Percentiles rank a stretch among this genome's conserved stretches.
Evolutionary conservation across 1,140 invertebrate genomes (phyloP).

Genomic region (Luehdorfia chinensis): DNA sequence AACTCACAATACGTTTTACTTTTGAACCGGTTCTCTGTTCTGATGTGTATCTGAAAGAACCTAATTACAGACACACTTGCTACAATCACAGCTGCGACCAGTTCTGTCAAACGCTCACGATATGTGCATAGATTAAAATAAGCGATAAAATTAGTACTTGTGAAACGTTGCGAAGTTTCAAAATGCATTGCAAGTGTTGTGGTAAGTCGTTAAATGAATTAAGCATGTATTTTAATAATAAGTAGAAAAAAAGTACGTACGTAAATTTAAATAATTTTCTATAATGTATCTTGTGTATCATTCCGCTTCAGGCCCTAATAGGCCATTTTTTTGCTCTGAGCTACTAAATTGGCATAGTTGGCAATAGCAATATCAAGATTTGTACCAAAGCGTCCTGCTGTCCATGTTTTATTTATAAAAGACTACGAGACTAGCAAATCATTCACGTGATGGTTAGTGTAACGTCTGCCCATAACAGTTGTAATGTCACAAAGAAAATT

Average conservation of each 20-base stretch:
- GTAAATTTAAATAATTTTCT: too few species aligned
- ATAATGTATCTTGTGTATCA: too few species aligned
- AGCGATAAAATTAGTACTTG: background rate
- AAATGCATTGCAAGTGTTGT: conserved; percentile 11
- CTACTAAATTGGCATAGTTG: too few species aligned
- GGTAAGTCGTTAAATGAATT: background rate
- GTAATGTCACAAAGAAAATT: too few species aligned
- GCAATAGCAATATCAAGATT: too few species aligned
- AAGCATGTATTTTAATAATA: background rate
- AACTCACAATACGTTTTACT: background rate
- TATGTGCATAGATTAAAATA: background rate
- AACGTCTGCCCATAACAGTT: too few species aligned
- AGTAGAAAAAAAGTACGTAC: background rate
- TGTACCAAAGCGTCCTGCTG: too few species aligned
- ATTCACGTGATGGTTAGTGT: too few species aligned
- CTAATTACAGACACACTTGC: background rate
- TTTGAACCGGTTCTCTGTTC: conserved; percentile 6
- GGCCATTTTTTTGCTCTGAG: too few species aligned
- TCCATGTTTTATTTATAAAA: too few species aligned
- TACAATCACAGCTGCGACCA: background rate
- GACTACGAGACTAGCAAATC: too few species aligned
- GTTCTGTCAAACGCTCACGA: background rate
- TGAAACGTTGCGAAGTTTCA: background rate
- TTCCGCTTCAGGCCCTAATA: too few species aligned
- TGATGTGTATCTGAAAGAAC: background rate